Evolutionary conservation across 2,797 vertebrate genomes (phyloP).

Genomic region (Acipenser oxyrinchus): DNA sequence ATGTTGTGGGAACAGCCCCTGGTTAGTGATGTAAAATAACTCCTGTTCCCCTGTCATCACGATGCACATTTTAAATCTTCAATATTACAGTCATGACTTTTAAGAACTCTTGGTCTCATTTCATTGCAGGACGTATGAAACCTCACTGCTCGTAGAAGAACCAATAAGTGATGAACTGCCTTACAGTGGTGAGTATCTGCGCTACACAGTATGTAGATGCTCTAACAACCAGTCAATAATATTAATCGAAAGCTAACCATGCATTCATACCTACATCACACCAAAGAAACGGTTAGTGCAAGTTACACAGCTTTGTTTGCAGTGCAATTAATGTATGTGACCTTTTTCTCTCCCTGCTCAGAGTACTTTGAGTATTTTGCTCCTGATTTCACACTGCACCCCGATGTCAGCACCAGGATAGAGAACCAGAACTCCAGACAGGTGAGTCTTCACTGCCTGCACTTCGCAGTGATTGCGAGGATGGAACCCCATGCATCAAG

Average conservation of each 20-base stretch:
- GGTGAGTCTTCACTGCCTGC: conserved; percentile 47
- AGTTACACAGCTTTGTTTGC: neutral
- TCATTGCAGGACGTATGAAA: conserved; percentile 83
- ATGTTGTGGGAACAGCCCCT: too few species aligned
- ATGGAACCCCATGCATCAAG: neutral
- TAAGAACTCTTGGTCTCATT: neutral
- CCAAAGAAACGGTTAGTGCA: neutral
- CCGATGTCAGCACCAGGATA: conserved; percentile 95
- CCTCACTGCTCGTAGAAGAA: conserved; percentile 85
- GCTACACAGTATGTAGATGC: neutral
- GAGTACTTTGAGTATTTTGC: conserved; percentile 98
- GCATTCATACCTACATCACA: too few species aligned
- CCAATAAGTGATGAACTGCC: conserved; percentile 94
- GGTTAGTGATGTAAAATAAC: too few species aligned
- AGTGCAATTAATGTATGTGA: neutral
- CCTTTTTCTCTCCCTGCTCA: conserved; percentile 31
- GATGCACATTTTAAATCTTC: neutral
- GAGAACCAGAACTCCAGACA: conserved; percentile 97
- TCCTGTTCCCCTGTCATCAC: neutral
- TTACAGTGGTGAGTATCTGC: conserved; percentile 72
- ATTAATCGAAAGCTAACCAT: too few species aligned
- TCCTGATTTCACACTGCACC: conserved; percentile 95
- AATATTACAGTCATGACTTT: too few species aligned
- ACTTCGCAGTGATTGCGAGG: neutral
- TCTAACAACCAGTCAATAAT: neutral